Evolutionary conservation across 2,113 vertebrate species (phyloP), one percentile per base, ranked within the genome.

Genomic region (Isichthys henryi): DNA sequence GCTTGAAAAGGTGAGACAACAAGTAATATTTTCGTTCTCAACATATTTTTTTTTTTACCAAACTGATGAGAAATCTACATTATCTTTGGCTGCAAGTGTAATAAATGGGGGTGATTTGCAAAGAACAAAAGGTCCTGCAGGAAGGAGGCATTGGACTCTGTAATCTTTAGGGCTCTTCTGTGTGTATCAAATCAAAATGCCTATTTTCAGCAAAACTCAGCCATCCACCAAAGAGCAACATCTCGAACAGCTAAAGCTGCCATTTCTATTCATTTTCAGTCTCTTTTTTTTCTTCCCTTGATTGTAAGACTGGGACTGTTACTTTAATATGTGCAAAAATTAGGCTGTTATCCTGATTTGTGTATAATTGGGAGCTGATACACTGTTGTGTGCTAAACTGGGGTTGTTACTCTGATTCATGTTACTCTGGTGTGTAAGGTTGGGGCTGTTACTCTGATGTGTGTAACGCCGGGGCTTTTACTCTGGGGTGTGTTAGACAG

Each of bases 161-260:
- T 88, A 92, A 90, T 91, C 48, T 83, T 91, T 17, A 85, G 89
- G 88, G 92, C 89, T 80, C 48, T 90, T 52, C 90, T 91, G 86
- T 91, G 91, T 52, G 62, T 87, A 88, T 90, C 50, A 93, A 87
- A 93, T 92, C 58, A 83, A 53, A 88, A 88, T 88, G 52, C 58
- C 80, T 93, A 91, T 92, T 93, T 93, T 91, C 87, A 90, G 62
- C 50, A 82, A 43, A 86, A 84, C 86, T 90, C 89, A 86, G 88
- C 91, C 85, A 89, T 89, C 45, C 89, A 88, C 53, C 87, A 52
- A 48, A 88, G 58, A 88, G 85, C 91, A 93, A 92, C 89, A 8
- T 90, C 56, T 93, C 88, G 70, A 90, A 90, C 85, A 91, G 89
- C 88, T 82, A 58, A 87, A 89, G 86, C 83, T 58, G 89, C 58